Evolutionary conservation across 2,113 vertebrate genomes (phyloP), one percentile per base, ranked within the genome.

Genomic region (Bubalus kerabau): DNA sequence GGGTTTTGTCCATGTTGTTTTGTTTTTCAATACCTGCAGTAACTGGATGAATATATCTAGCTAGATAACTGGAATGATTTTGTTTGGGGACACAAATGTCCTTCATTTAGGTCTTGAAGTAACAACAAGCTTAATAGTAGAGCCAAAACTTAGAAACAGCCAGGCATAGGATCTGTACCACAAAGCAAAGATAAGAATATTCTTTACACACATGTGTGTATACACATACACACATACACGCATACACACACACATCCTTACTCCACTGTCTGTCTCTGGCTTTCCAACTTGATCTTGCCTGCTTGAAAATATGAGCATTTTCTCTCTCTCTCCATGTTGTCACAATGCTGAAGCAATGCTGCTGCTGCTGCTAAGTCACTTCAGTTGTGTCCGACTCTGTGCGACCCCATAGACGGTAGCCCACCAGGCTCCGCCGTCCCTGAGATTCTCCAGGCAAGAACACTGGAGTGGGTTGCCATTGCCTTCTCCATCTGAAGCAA

Each of bases 141-240:
- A 90, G 46, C 17, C 64, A 82, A 26, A 40, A 30, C 13, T 74
- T 48, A 95, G 17, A 81, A 67, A 76, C 24, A 82, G 59, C 3
- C 21, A 94, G 12, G 16, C 36, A 14, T 82, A 95, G 43, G 8
- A 59, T 74, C 32, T 89, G 16, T 81, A 57, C 14, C 74, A 64
- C 30, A 86, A 57, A 83, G 17, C 43, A 52, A 43, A 95, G 19
- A 60, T 5, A 94, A 74, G 43, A 83, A 90, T 87, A 67, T 52
- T 94, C 48, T 81, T 83, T 43, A 71, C 12, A n/a, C 11, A 10
- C 23, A 23, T 6, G 64, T 0, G 0, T 71, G 19, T 71, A 28
- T 3, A 15, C 1, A n/a, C 36, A 14, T n/a, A 78, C 7, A 30
- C 17, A 12, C 21, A 32, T 4, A 14, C 4, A n/a, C 0, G 4